These are phyloP conservation scores for Macrostomum lignano DNA, from an alignment of 1,140 invertebrate species.

Conservation along the genomic window DNA sequence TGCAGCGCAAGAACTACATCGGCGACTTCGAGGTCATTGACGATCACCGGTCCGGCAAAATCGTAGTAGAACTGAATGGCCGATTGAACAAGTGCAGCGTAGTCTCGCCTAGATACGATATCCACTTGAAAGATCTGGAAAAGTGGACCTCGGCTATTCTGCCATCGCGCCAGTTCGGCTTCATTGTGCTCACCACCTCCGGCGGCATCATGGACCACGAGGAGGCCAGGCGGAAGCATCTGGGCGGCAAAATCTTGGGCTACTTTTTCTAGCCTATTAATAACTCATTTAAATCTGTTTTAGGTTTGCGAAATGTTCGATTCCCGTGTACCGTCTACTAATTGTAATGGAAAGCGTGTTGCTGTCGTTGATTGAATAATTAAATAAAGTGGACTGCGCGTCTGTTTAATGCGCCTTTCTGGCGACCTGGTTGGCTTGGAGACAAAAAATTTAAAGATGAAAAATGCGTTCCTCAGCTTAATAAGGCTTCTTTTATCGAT, in stretches of 20 bases:
- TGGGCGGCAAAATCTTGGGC: constrained; percentile 96
- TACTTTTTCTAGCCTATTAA: constrained; percentile 99
- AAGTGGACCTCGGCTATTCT: constrained; percentile 88
- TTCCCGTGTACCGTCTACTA: too few species aligned
- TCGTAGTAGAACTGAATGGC: constrained; percentile 91
- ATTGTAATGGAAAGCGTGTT: too few species aligned
- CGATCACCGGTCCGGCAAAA: constrained; percentile 90
- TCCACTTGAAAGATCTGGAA: constrained; percentile 75
- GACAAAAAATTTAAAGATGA: too few species aligned
- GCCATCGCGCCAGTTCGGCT: constrained; percentile 97
- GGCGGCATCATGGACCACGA: constrained; percentile 99
- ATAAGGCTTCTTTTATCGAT: too few species aligned
- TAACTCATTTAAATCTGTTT: too few species aligned
- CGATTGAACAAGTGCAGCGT: constrained; percentile 50
- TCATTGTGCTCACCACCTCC: constrained; percentile 85
- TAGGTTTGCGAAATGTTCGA: too few species aligned
- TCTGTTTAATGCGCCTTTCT: too few species aligned
- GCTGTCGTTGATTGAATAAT: too few species aligned
- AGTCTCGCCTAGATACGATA: constrained; percentile 55
- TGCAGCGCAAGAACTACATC: constrained; percentile 81
- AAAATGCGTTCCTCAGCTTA: too few species aligned
- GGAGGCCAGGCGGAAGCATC: constrained; percentile 92
- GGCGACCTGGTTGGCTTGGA: too few species aligned
- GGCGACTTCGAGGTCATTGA: constrained; percentile 98
- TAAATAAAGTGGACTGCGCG: too few species aligned